phyloP scores from a whole-genome alignment of 2,888 invertebrate species.

The Zhuqinia jingwanae region DNA sequence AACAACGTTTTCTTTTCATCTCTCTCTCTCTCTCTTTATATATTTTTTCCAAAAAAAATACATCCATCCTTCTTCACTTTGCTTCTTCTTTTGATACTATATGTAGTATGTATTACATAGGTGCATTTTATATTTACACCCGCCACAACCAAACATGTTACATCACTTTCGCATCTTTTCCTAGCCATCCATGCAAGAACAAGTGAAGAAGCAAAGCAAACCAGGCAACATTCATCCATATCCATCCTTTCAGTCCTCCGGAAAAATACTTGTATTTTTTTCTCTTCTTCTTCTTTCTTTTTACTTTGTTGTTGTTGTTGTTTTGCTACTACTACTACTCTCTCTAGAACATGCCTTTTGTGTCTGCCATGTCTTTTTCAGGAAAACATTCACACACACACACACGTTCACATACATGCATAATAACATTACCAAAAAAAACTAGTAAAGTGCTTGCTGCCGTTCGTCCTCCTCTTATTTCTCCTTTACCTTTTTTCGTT shows the following conservation, averaged over 20 bases:
- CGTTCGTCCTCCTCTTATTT: too few relatives aligned
- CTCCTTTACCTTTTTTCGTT: constrained; percentile 46
- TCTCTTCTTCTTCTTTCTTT: too few relatives aligned
- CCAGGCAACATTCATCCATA: constrained; percentile 67
- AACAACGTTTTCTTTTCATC: constrained; percentile 43
- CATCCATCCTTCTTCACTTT: constrained; percentile 41
- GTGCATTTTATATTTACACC: constrained; percentile 68
- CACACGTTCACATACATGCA: too few relatives aligned
- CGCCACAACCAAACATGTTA: constrained; percentile 70
- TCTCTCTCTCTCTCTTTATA: constrained; percentile 47
- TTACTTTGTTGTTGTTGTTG: constrained; percentile 47
- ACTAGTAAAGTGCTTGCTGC: too few relatives aligned
- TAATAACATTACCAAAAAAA: too few relatives aligned
- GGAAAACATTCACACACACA: constrained; percentile 9
- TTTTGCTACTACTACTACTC: too few relatives aligned
- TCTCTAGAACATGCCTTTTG: constrained; percentile 56
- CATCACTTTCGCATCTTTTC: constrained; percentile 70
- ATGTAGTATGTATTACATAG: too few relatives aligned
- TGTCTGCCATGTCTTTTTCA: constrained; percentile 33
- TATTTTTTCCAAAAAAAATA: constrained; percentile 54
- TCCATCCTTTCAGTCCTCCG: constrained; percentile 63
- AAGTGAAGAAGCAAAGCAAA: constrained; percentile 53
- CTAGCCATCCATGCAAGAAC: constrained; percentile 68
- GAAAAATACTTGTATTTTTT: constrained; percentile 45
- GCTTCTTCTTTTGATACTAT: neutral